These are phyloP conservation scores for Cryptosula pallasiana DNA, from an alignment of 2,888 invertebrate species.

Conservation along the genomic window DNA sequence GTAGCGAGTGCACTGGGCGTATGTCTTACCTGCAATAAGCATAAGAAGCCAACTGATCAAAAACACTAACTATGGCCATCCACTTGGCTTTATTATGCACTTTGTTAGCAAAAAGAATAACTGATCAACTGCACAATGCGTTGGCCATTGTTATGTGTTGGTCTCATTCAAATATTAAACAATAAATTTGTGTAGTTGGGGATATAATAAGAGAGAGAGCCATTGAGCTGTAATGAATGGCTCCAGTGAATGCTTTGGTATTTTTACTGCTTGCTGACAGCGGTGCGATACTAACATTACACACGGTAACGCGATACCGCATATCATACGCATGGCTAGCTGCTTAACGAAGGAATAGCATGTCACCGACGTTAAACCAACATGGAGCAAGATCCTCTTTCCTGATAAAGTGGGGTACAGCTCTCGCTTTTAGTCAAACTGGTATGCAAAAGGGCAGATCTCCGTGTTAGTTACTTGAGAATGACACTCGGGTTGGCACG, in stretches of 20 bases:
- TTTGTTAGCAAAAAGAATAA: slow-evolving; percentile 24
- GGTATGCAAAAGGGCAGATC: too few relatives aligned
- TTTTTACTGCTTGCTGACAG: slow-evolving; percentile 22
- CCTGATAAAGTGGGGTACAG: background rate
- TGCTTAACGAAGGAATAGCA: background rate
- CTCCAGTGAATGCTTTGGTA: slow-evolving; percentile 6
- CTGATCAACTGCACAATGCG: slow-evolving; percentile 18
- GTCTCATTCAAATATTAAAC: slow-evolving; percentile 24
- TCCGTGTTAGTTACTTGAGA: too few relatives aligned
- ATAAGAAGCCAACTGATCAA: slow-evolving; percentile 8
- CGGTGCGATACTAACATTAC: slow-evolving; percentile 1
- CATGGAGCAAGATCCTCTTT: background rate
- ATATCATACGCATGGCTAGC: slow-evolving; percentile 8
- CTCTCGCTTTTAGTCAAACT: too few relatives aligned
- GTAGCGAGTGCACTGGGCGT: background rate
- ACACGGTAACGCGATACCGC: background rate
- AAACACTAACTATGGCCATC: slow-evolving; percentile 19
- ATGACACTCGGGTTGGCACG: background rate
- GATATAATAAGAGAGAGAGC: background rate
- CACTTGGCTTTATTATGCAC: slow-evolving; percentile 24
- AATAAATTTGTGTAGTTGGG: slow-evolving; percentile 14
- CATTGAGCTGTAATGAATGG: background rate
- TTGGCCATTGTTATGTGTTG: slow-evolving; percentile 21
- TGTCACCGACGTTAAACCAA: background rate
- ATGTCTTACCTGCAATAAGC: background rate